Percentiles rank a stretch among this genome's conserved stretches.
phyloP scores from a whole-genome alignment of 2,888 invertebrate species.

The Drosophila heteroneura region DNA sequence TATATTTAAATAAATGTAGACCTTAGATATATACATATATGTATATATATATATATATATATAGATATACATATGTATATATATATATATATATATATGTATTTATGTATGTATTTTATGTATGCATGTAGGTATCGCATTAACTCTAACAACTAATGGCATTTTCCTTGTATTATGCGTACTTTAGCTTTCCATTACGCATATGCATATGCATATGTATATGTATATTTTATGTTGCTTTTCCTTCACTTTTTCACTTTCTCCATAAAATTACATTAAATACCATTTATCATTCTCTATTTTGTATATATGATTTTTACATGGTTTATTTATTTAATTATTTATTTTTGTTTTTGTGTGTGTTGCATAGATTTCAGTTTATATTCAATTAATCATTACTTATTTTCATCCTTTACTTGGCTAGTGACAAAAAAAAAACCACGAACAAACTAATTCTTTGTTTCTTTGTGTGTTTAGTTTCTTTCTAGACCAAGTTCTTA shows the following conservation, averaged over 20 bases:
- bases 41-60: slow-evolving; percentile 7
- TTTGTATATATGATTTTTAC: slow-evolving; percentile 37
- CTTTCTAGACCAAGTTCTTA: slow-evolving; percentile 13
- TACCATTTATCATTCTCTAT: slow-evolving; percentile 30
- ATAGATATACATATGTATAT: slow-evolving; percentile 3
- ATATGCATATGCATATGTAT: slow-evolving; percentile 42
- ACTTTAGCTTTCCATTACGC: slow-evolving; percentile 36
- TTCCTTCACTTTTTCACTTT: neutral
- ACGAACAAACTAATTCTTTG: slow-evolving; percentile 36
- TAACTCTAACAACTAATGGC: slow-evolving; percentile 81
- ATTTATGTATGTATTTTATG: slow-evolving; percentile 7
- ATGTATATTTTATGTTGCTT: slow-evolving; percentile 30
- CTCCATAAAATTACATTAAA: slow-evolving; percentile 41
- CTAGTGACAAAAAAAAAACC: slow-evolving; percentile 25
- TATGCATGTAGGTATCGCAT: slow-evolving; percentile 57
- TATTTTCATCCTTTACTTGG: slow-evolving; percentile 28
- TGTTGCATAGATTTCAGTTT: slow-evolving; percentile 47
- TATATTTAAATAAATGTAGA: slow-evolving; percentile 12
- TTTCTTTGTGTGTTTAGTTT: slow-evolving; percentile 37
- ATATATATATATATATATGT: slow-evolving; percentile 3
- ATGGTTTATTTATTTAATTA: slow-evolving; percentile 31
- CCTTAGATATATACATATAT: slow-evolving; percentile 15
- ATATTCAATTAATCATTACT: slow-evolving; percentile 29
- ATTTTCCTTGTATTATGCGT: slow-evolving; percentile 72
- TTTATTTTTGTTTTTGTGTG: slow-evolving; percentile 19